phyloP scores from a whole-genome alignment of 64 coral and sea anemone species.

The Acropora tenuis region DNA sequence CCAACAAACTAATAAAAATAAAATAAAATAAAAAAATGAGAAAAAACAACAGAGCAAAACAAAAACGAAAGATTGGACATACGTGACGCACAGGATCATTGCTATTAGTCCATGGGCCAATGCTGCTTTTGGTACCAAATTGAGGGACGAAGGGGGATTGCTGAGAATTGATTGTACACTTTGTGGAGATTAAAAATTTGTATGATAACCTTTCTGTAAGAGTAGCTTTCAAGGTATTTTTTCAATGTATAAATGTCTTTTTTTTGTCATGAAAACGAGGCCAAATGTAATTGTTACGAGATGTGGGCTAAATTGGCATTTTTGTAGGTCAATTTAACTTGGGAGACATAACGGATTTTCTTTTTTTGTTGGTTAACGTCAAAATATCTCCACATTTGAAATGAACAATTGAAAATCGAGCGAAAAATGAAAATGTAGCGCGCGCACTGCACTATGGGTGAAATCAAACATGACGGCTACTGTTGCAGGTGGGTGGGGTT shows the following conservation, averaged over 20 bases:
- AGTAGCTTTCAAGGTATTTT: too few relatives aligned
- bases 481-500: background rate
- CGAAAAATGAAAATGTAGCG: conserved; percentile 1
- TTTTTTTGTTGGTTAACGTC: background rate
- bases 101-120: conserved; percentile 68
- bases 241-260: background rate
- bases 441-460: conserved; percentile 48
- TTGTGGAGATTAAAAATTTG: too few relatives aligned
- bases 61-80: too few relatives aligned
- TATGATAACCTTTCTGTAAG: too few relatives aligned
- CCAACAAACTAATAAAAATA: too few relatives aligned
- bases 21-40: too few relatives aligned
- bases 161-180: too few relatives aligned
- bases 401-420: background rate
- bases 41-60: too few relatives aligned
- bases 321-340: background rate
- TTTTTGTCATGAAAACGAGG: conserved; percentile 61
- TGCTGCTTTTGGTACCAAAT: conserved; percentile 49
- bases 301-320: conserved; percentile 13
- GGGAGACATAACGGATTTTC: background rate
- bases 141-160: too few relatives aligned
- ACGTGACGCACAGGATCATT: too few relatives aligned
- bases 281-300: background rate
- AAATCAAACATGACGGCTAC: conserved; percentile 4
- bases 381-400: background rate